Conservation (phyloP, 2,113 vertebrate genomes). For the Lucifuga dentata region DNA sequence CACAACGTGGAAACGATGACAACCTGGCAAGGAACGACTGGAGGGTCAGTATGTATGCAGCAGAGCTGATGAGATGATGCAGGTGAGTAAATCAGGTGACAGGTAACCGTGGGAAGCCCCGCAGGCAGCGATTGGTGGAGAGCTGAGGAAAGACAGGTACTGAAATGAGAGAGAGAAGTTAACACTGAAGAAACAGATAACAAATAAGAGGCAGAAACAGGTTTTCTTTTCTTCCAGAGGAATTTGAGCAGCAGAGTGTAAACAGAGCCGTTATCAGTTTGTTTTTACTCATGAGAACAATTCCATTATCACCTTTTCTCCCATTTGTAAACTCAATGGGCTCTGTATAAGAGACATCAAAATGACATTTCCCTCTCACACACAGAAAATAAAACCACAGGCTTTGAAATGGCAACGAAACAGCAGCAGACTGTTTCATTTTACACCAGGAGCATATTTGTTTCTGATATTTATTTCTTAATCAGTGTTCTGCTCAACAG, state of each 20-base stretch:
- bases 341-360: slow-evolving; percentile 11
- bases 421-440: not conserved
- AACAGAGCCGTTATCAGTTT: slow-evolving; percentile 34
- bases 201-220: slow-evolving; percentile 8
- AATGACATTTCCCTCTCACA: slow-evolving; percentile 8
- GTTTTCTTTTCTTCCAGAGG: slow-evolving; percentile 5
- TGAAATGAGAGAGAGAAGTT: too few species aligned
- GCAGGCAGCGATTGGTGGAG: too few species aligned
- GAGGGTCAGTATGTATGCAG: too few species aligned
- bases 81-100: too few species aligned
- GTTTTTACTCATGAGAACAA: slow-evolving; percentile 15
- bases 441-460: not conserved
- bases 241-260: slow-evolving; percentile 8
- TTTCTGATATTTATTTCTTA: slow-evolving; percentile 5
- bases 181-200: too few species aligned
- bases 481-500: too few species aligned
- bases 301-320: slow-evolving; percentile 23
- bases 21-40: too few species aligned
- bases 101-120: too few species aligned
- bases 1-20: too few species aligned
- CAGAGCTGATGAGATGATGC: too few species aligned
- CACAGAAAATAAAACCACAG: not conserved
- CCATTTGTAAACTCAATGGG: slow-evolving; percentile 30
- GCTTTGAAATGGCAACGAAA: slow-evolving; percentile 2
- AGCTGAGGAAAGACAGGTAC: too few species aligned